Conservation (phyloP, 2,797 vertebrate genomes). For the Coregonus sp. region DNA sequence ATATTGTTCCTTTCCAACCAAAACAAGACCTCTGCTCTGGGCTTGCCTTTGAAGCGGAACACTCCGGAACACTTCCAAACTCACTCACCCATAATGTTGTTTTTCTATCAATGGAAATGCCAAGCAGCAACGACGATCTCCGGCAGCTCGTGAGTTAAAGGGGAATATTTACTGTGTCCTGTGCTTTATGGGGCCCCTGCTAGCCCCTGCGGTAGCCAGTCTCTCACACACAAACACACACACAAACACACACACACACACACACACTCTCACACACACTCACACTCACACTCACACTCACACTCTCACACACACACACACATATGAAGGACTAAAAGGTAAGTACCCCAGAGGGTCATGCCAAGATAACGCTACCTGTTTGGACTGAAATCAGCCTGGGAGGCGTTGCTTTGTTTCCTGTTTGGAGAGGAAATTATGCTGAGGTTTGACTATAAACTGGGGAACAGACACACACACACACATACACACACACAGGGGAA, state of each 20-base stretch:
- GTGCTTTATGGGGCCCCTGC: not conserved
- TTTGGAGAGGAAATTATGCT: not conserved
- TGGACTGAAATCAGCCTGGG: no score
- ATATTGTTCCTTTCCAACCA: not conserved
- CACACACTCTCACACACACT: no score
- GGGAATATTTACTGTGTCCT: not conserved
- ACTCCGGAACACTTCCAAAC: not conserved
- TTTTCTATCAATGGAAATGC: not conserved
- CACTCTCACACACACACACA: not conserved
- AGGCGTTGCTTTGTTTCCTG: not conserved
- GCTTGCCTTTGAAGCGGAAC: not conserved
- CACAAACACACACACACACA: no score
- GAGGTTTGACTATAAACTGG: not conserved
- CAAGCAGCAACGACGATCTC: not conserved
- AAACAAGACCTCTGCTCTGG: conserved; percentile 2
- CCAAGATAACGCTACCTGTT: not conserved
- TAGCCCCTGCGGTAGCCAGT: not conserved
- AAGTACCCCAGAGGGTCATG: not conserved
- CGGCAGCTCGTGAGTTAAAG: not conserved
- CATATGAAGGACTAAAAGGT: not conserved
- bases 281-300: no score
- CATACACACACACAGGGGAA: no score
- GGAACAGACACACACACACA: not conserved
- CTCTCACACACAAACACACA: no score
- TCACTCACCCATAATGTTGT: not conserved